These are phyloP conservation scores for Epizoanthus rinbou DNA, from an alignment of 92 coral and sea anemone genomes.

Conservation along the genomic window DNA sequence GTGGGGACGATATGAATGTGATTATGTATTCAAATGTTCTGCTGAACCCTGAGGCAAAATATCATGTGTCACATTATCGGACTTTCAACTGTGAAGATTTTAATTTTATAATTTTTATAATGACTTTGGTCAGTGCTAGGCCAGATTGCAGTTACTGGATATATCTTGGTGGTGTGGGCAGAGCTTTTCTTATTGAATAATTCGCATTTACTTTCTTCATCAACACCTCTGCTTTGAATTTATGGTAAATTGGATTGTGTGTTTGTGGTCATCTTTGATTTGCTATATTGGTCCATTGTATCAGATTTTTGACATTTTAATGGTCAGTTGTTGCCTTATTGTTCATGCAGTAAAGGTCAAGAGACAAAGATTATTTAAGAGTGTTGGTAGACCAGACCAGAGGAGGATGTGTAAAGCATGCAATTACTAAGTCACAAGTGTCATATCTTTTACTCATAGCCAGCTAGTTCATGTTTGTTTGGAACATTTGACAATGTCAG, in stretches of 20 bases:
- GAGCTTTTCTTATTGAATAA: not conserved
- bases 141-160: too few species aligned
- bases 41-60: conserved; percentile 17
- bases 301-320: conserved; percentile 2
- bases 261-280: conserved; percentile 21
- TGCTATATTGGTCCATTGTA: conserved; percentile 1
- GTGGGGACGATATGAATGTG: conserved; percentile 34
- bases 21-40: not conserved
- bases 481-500: too few species aligned
- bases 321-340: not conserved
- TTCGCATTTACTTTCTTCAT: conserved; percentile 7
- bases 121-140: not conserved
- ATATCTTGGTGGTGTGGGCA: not conserved
- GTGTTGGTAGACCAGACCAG: not conserved
- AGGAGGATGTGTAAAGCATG: not conserved
- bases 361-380: conserved; percentile 7
- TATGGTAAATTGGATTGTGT: conserved; percentile 18
- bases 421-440: not conserved
- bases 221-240: conserved; percentile 23
- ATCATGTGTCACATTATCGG: not conserved
- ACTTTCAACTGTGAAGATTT: conserved; percentile 11
- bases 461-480: too few species aligned
- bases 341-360: not conserved
- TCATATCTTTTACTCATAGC: not conserved
- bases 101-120: not conserved